Evolutionary conservation across 2,113 vertebrate genomes (phyloP).

Genomic region (Diphyllodes magnificus): DNA sequence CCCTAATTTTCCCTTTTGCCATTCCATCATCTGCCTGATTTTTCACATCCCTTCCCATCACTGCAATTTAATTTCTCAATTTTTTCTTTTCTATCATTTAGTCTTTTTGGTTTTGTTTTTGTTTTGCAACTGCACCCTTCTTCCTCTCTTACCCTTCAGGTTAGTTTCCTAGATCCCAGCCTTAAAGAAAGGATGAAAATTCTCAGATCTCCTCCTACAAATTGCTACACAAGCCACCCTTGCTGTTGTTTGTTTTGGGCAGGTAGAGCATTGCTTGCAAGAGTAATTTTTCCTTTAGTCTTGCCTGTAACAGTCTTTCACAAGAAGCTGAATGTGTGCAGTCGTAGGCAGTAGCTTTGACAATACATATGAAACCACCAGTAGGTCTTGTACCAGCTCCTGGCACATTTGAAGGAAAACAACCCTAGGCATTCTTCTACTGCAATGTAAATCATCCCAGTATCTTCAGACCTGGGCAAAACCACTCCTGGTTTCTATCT

Average conservation of each 20-base stretch:
- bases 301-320: slow-evolving; percentile 23
- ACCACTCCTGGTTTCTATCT: background rate
- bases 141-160: background rate
- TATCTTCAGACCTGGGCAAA: slow-evolving; percentile 3
- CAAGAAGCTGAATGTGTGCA: slow-evolving; percentile 8
- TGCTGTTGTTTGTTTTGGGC: slow-evolving; percentile 23
- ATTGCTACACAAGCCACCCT: background rate
- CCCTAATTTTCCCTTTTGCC: background rate
- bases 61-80: background rate
- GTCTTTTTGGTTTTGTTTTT: background rate
- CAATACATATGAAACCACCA: background rate
- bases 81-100: background rate
- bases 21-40: background rate
- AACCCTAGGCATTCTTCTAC: slow-evolving; percentile 3
- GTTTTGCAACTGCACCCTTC: background rate
- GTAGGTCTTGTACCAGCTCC: background rate
- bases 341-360: slow-evolving; percentile 27
- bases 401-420: slow-evolving; percentile 36
- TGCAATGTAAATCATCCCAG: background rate
- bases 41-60: background rate
- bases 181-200: background rate
- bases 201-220: background rate
- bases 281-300: slow-evolving; percentile 4
- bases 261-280: background rate
- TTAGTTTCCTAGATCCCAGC: slow-evolving; percentile 5